These are phyloP conservation scores for Cryptotis parvus DNA, from an alignment of 2,113 vertebrate genomes.

Conservation along the genomic window DNA sequence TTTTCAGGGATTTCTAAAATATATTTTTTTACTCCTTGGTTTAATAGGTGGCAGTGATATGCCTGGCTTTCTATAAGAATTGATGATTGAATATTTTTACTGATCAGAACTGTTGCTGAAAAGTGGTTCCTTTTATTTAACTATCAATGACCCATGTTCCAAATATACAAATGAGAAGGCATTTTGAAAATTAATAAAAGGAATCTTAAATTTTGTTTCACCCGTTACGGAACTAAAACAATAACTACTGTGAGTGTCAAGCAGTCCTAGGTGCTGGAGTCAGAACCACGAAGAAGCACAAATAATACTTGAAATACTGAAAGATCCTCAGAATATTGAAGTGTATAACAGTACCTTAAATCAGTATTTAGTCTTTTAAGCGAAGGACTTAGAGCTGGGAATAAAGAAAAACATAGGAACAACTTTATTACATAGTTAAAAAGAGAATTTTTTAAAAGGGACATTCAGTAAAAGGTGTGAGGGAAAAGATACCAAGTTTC, in stretches of 20 bases:
- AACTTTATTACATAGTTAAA: constrained; percentile 32
- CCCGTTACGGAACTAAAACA: neutral
- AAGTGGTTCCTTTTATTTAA: constrained; percentile 37
- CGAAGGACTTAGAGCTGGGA: constrained; percentile 37
- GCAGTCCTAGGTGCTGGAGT: neutral
- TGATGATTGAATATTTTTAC: constrained; percentile 29
- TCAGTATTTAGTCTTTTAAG: constrained; percentile 19
- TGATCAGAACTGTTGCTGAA: neutral
- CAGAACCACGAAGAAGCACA: neutral
- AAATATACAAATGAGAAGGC: constrained; percentile 22
- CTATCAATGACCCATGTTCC: constrained; percentile 30
- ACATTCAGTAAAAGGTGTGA: neutral
- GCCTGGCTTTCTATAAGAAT: neutral
- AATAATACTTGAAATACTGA: constrained; percentile 19
- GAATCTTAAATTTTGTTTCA: constrained; percentile 49
- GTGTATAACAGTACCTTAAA: neutral
- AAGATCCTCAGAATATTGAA: constrained; percentile 21
- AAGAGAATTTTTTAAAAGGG: constrained; percentile 33
- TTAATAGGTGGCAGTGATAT: constrained; percentile 12
- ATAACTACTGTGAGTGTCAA: neutral
- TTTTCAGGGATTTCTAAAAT: constrained; percentile 48
- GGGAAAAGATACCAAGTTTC: neutral
- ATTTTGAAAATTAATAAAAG: constrained; percentile 43
- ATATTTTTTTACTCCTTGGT: constrained; percentile 2
- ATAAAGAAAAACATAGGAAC: constrained; percentile 23